phyloP scores from a whole-genome alignment of 2,888 invertebrate genomes.

The Nematopogon swammerdamellus region DNA sequence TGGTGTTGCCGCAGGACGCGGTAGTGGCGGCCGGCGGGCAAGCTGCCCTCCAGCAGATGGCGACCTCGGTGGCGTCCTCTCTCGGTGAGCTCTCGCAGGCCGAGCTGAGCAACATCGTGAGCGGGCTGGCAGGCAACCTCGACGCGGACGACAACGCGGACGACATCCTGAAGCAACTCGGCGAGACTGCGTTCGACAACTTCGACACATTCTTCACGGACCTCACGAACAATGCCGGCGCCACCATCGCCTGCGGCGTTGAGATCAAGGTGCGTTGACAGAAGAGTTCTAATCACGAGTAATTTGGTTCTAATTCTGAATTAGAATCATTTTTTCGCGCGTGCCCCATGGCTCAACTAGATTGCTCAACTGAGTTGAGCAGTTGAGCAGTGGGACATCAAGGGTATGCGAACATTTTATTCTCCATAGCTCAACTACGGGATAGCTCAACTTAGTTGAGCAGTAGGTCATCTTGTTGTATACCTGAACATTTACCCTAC shows the following conservation, averaged over 20 bases:
- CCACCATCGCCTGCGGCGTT: conserved; percentile 21
- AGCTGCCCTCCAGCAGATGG: conserved; percentile 51
- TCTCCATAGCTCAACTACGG: no score
- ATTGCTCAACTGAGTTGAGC: no score
- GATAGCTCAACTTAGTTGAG: no score
- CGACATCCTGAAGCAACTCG: conserved; percentile 77
- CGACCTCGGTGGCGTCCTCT: conserved; percentile 23
- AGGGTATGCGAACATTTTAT: no score
- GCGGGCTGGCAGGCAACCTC: conserved; percentile 50
- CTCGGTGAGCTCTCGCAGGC: conserved; percentile 70
- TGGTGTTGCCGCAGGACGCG: conserved; percentile 63
- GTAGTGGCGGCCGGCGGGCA: conserved; percentile 56
- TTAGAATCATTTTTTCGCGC: no score
- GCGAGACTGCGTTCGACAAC: conserved; percentile 80
- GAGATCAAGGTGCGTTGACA: conserved; percentile 63
- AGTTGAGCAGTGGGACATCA: no score
- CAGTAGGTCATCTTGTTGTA: no score
- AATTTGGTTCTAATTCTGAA: no score
- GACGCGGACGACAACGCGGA: conserved; percentile 62
- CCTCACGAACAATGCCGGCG: conserved; percentile 64
- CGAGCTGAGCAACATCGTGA: conserved; percentile 66
- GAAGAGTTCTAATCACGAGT: no score
- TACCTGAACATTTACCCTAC: no score
- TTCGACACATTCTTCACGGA: conserved; percentile 81
- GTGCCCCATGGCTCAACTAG: no score